Evolutionary conservation across 1,140 invertebrate genomes (phyloP), one percentile per base, ranked within the genome.

Genomic region (Saccostrea cuccullata): DNA sequence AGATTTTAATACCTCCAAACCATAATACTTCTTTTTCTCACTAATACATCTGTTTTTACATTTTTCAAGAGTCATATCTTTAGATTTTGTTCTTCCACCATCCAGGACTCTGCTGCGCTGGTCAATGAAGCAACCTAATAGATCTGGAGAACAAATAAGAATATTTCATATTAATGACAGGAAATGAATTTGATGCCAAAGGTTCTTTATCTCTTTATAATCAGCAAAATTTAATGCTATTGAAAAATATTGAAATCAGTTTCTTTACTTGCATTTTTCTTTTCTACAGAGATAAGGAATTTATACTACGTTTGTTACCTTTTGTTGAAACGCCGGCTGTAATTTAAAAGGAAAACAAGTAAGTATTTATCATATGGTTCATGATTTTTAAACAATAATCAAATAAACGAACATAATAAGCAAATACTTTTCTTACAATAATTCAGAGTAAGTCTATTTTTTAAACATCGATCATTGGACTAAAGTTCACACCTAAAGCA

Each of bases 101-200:
- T 36, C 13, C 2, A 77, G 70, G 26, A 77, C 70, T 77, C 70
- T 77, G 70, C 9, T 13, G 1, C 30, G 23, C 12, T 77, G 70
- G 70, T 77, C 70, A 77, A 77, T 77, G 30, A 77, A 77, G 26
- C 70, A 77, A 77, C 70, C 70, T 12, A 77, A 13, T 2, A 77
- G 26, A 36, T 26, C 70, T 77, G 30, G 23, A 1, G 47, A 47
- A 6, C 47, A 47, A 47, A 47, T 0, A 47, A 8, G 47, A 6
- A 20, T 20, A 17, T 20, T n/a, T 67, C 8, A 36, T 36, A 36
- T 36, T 36, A 36, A 36, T 36, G 2, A 36, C 2, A 36, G 30
- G 30, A 36, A 36, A 36, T 36, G 30, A 36, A 36, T 1, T 36
- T 36, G 30, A n/a, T n/a, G n/a, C n/a, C n/a, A n/a, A n/a, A n/a